Conservation (phyloP, 2,113 vertebrate genomes). For the Psophia crepitans region DNA sequence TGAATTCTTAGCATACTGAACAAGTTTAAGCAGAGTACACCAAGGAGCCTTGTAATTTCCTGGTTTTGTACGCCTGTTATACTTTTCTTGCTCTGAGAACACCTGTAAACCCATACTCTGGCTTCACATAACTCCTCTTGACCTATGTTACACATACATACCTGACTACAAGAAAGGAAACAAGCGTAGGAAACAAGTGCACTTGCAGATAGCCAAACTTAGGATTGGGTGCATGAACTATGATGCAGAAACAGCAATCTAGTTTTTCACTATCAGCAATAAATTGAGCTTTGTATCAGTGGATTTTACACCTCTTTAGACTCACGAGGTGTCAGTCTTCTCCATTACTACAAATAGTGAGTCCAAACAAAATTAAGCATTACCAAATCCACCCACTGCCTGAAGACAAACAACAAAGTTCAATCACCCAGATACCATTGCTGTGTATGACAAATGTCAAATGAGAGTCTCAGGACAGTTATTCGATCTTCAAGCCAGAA, state of each 20-base stretch:
- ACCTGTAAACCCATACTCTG: neutral
- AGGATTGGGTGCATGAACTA: accelerated
- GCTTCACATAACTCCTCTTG: neutral
- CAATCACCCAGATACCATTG: neutral
- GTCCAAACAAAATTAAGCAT: neutral
- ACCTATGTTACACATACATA: neutral
- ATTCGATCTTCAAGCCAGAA: neutral
- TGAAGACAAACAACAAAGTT: neutral
- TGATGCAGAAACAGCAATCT: neutral
- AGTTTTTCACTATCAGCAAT: neutral
- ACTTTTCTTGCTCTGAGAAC: neutral
- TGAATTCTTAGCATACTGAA: neutral
- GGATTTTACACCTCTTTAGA: neutral
- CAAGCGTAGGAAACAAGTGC: neutral
- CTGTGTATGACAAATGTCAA: neutral
- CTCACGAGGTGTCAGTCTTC: neutral
- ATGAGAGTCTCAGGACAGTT: neutral
- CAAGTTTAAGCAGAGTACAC: neutral
- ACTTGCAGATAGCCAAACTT: neutral
- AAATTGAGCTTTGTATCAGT: neutral
- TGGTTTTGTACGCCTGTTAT: accelerated
- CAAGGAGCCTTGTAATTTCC: neutral
- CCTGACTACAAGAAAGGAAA: neutral
- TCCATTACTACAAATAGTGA: neutral
- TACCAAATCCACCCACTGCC: neutral